Conservation (phyloP, 2,797 vertebrate genomes). For the Bufotes viridis region DNA sequence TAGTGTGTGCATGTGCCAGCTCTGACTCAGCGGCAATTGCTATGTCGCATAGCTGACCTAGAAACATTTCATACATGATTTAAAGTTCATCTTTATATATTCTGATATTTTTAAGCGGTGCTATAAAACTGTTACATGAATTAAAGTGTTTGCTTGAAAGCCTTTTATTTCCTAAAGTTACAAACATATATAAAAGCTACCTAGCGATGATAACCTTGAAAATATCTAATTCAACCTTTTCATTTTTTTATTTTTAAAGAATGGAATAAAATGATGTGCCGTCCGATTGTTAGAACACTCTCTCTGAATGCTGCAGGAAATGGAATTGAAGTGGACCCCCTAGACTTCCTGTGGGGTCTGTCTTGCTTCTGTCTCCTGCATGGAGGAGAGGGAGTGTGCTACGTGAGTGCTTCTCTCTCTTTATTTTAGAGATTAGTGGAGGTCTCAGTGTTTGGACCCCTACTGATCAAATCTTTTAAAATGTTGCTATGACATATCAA, state of each 20-base stretch:
- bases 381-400: no score
- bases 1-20: neutral
- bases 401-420: no score
- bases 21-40: constrained; percentile 2
- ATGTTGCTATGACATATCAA: no score
- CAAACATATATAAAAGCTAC: neutral
- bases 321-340: no score
- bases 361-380: no score
- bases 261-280: neutral
- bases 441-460: no score
- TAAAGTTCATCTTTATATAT: constrained; percentile 13
- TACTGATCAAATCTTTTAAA: no score
- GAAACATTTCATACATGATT: constrained; percentile 39
- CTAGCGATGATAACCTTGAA: neutral
- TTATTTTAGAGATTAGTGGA: no score
- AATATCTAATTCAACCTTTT: neutral
- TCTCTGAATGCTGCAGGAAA: neutral
- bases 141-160: constrained; percentile 1
- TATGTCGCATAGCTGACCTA: constrained; percentile 24
- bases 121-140: neutral
- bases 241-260: neutral
- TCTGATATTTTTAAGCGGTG: neutral
- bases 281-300: no score
- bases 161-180: constrained; percentile 18
- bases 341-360: no score